Conservation (phyloP, 2,797 vertebrate species). For the Macropodus opercularis region DNA sequence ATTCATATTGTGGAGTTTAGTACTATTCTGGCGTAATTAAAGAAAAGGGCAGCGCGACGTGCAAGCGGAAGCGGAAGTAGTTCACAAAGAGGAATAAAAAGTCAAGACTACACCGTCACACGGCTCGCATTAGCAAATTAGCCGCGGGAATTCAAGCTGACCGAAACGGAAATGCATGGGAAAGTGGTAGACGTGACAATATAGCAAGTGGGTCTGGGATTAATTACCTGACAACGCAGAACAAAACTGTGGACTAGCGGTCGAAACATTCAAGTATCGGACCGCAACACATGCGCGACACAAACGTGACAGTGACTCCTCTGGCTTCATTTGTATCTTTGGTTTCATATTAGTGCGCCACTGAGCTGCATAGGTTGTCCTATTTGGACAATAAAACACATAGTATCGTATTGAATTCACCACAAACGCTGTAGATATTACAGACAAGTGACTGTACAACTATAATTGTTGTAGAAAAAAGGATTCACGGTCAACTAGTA, state of each 20-base stretch:
- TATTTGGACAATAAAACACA: too few species aligned
- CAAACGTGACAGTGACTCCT: neutral
- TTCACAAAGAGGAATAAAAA: conserved; percentile 20
- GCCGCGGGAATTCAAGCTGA: neutral
- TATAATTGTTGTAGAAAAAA: neutral
- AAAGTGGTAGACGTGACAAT: too few species aligned
- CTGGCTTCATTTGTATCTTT: neutral
- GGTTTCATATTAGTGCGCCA: too few species aligned
- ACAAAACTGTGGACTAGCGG: neutral
- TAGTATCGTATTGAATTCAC: too few species aligned
- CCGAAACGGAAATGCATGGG: too few species aligned
- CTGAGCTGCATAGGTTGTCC: too few species aligned
- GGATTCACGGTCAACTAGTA: too few species aligned
- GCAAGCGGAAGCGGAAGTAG: conserved; percentile 38
- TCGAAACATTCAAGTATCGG: fast-evolving
- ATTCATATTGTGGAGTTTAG: fast-evolving
- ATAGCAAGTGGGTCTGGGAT: too few species aligned
- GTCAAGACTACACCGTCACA: conserved; percentile 1
- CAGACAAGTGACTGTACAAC: too few species aligned
- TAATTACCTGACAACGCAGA: neutral
- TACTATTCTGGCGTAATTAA: neutral
- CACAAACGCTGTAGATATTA: too few species aligned
- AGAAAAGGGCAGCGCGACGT: neutral
- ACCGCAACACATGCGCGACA: neutral
- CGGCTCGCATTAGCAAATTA: neutral